phyloP scores from a whole-genome alignment of 1,140 invertebrate species.

The Onthophagus taurus region DNA sequence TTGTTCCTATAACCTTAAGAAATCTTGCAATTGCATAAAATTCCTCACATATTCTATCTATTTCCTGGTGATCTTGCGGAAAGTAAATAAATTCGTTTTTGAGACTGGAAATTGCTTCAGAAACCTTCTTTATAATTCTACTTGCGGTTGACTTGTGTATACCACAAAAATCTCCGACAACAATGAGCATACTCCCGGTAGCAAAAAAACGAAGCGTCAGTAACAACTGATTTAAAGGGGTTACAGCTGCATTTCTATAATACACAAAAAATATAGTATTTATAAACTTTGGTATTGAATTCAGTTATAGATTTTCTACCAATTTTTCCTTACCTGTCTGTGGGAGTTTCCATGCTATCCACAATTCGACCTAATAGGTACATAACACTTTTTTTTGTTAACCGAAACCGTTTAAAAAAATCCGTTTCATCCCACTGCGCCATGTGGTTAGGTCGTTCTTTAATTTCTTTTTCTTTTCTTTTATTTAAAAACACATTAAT shows the following conservation, averaged over 20 bases:
- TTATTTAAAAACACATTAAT: no score
- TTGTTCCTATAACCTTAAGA: conserved; percentile 29
- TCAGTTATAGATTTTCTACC: no score
- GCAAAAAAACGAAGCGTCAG: conserved; percentile 18
- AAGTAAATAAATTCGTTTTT: not conserved
- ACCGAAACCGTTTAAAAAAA: no score
- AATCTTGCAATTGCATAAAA: conserved; percentile 27
- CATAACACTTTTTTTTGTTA: no score
- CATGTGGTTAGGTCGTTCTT: no score
- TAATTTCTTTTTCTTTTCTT: no score
- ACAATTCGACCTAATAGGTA: no score
- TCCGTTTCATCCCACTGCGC: no score
- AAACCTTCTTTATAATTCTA: conserved; percentile 15
- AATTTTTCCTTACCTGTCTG: no score
- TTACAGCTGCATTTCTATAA: conserved; percentile 3
- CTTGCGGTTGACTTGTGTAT: conserved; percentile 19
- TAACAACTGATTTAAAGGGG: conserved; percentile 17
- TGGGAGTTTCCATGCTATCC: no score
- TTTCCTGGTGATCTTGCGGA: not conserved
- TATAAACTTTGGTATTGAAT: no score
- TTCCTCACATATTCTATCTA: not conserved
- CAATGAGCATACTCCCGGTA: conserved; percentile 18
- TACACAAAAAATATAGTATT: no score
- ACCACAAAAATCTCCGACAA: conserved; percentile 17
- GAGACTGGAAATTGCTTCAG: conserved; percentile 18